Conservation (phyloP, 2,888 invertebrate genomes). For the Hydroisotoma schaefferi region DNA sequence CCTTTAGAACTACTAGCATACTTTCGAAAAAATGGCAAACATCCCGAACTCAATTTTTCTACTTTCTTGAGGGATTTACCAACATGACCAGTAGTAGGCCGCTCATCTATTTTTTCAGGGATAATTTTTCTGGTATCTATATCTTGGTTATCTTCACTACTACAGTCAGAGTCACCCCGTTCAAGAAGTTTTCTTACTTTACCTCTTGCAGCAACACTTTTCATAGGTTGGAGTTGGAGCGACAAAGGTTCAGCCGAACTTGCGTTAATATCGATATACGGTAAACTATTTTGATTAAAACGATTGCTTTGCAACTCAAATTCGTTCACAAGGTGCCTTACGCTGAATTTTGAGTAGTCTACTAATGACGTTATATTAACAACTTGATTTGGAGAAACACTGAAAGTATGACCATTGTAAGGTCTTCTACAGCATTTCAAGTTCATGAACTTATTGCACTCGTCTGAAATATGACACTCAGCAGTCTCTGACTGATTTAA, state of each 20-base stretch:
- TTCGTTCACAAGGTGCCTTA: slow-evolving; percentile 46
- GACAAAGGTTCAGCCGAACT: background rate
- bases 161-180: slow-evolving; percentile 7
- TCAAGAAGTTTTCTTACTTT: slow-evolving; percentile 6
- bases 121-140: slow-evolving; percentile 1
- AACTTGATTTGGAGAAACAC: slow-evolving; percentile 86
- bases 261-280: slow-evolving; percentile 14
- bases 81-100: background rate
- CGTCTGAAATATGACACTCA: slow-evolving; percentile 23
- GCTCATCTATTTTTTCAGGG: background rate
- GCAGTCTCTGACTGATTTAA: background rate
- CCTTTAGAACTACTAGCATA: slow-evolving; percentile 8
- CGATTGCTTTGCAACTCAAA: slow-evolving; percentile 46
- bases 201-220: background rate
- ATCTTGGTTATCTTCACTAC: slow-evolving; percentile 15
- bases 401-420: slow-evolving; percentile 79
- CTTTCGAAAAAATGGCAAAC: slow-evolving; percentile 20
- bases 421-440: slow-evolving; percentile 76
- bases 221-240: background rate
- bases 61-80: slow-evolving; percentile 5
- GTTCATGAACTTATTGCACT: slow-evolving; percentile 39
- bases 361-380: slow-evolving; percentile 60
- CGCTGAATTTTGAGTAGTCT: slow-evolving; percentile 46
- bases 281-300: slow-evolving; percentile 10
- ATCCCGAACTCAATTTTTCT: slow-evolving; percentile 16